Base-by-base conservation (phyloP, 2,113 vertebrate genomes). In the Alethe diademata region DNA sequence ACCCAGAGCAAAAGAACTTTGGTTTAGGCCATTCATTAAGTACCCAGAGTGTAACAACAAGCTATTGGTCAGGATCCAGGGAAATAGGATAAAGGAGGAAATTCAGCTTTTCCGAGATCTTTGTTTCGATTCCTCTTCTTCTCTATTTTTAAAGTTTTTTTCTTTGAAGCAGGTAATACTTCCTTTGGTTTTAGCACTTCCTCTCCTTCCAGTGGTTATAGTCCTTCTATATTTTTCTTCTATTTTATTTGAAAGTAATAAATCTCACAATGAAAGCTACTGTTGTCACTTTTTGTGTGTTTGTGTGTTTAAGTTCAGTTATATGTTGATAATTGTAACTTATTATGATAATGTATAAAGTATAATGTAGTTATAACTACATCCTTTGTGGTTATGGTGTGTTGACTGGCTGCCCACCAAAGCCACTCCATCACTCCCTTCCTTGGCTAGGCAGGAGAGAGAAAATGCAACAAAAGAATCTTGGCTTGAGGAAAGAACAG, bases 371-470 rank as follows among this genome's bases (percentile, higher is more conserved):
- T 40, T 40, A 12, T 48, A 45, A 57, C 2, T 8, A 71, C 3
- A 33, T 28, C 31, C 71, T 74, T 19, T 2, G 5, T 62, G 15
- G 6, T 10, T 42, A 11, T 29, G 9, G 17, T 64, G 33, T 7
- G 5, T 82, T 88, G 7, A 36, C 14, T 73, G 38, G 8, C 19
- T 69, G 35, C 24, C 42, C 11, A 31, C 5, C 5, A 51, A 81
- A 85, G 5, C 9, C 1, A 0, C 17, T 40, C 7, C 56, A 36
- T 69, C 19, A 26, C 8, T 50, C 14, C 13, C 2, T 3, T 45
- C 8, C 17, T 87, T 54, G 38, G 10, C 26, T 54, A 11, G 11
- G 38, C 2, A 40, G 3, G 8, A 25, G 6, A 69, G 11, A 70
- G 4, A 78, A 78, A 64, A 70, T 8, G 7, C 13, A 57, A 13